Conservation (phyloP, 2,113 vertebrate genomes). For the Myxocyprinus asiaticus region DNA sequence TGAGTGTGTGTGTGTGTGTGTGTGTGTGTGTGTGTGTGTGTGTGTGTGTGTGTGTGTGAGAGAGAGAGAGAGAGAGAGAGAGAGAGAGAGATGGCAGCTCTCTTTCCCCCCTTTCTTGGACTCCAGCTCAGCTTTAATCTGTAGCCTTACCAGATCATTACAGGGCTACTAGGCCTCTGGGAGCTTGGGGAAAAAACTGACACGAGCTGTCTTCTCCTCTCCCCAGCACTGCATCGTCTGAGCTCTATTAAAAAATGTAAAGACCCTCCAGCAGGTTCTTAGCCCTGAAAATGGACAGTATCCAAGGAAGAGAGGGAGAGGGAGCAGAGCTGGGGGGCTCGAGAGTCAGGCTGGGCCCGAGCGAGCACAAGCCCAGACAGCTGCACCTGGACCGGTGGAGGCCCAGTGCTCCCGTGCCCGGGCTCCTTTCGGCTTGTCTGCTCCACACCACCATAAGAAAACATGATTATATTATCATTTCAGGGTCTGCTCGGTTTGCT, state of each 20-base stretch:
- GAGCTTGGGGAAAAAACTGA: slow-evolving; percentile 61
- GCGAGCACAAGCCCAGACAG: slow-evolving; percentile 67
- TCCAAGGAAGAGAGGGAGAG: slow-evolving; percentile 52
- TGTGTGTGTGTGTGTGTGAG: slow-evolving; percentile 24
- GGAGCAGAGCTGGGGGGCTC: slow-evolving; percentile 48
- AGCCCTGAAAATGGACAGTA: slow-evolving; percentile 64
- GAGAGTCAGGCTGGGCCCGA: slow-evolving; percentile 58
- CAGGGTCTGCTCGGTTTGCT: slow-evolving; percentile 82
- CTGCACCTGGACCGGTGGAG: slow-evolving; percentile 64
- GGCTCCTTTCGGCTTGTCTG: slow-evolving; percentile 69
- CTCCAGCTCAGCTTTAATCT: slow-evolving; percentile 63
- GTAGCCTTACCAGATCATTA: slow-evolving; percentile 63
- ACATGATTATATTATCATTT: slow-evolving; percentile 87
- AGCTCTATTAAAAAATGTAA: slow-evolving; percentile 63
- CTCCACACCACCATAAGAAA: slow-evolving; percentile 78
- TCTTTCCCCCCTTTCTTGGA: slow-evolving; percentile 52
- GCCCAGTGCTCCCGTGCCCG: slow-evolving; percentile 60
- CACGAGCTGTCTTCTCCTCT: slow-evolving; percentile 61
- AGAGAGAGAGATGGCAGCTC: slow-evolving; percentile 40
- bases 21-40: slow-evolving; percentile 34
- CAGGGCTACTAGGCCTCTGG: slow-evolving; percentile 64
- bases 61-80: slow-evolving; percentile 12
- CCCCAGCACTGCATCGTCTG: slow-evolving; percentile 59
- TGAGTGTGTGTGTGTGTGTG: not conserved
- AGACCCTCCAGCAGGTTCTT: slow-evolving; percentile 61